Base-by-base conservation (phyloP, 2,888 invertebrate genomes). In the Eilema griseolum region DNA sequence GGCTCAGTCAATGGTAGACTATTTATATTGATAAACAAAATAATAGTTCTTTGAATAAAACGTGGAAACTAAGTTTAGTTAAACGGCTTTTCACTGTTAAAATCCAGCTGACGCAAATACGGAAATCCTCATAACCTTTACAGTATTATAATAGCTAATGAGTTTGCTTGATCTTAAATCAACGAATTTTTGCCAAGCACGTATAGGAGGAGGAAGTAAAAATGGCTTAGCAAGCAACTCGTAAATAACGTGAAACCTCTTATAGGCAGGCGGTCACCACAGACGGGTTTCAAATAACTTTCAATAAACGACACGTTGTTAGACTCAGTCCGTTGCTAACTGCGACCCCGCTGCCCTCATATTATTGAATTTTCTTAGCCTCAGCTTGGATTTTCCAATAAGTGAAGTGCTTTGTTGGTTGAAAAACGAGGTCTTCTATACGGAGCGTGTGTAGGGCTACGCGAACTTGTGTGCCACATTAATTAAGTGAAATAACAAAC, bases 341-440 rank as follows among this genome's bases (percentile, higher is more conserved):
- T 78, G 79, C 72, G 81, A 79, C 79, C 81, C 74, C 76, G 73
- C 76, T 82, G 78, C 83, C 81, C 80, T 81, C 79, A 82, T 84
- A 84, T 87, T 90, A 90, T 89, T 88, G 85, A 90, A 90, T 88
- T 89, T 89, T 87, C 87, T 87, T 84, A 85, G 84, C 82, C 81
- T 82, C 71, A 79, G 75, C 81, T 82, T 72, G 73, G 85, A 85
- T 89, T 89, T 90, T 89, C 84, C 88, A 88, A 90, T 88, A 86
- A 86, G 85, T 88, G 79, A 83, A 89, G 85, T 86, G 82, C 83
- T 87, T 86, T 83, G 86, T 81, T 80, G 80, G 76, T 77, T 82
- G 74, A 76, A 76, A 83, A 82, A 74, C 66, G 46, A 65, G 71
- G 61, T 61, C 61, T 46, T 57, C 68, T 67, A 69, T 67, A 64